phyloP scores from a whole-genome alignment of 2,888 invertebrate species.

The Heliconius hortense region DNA sequence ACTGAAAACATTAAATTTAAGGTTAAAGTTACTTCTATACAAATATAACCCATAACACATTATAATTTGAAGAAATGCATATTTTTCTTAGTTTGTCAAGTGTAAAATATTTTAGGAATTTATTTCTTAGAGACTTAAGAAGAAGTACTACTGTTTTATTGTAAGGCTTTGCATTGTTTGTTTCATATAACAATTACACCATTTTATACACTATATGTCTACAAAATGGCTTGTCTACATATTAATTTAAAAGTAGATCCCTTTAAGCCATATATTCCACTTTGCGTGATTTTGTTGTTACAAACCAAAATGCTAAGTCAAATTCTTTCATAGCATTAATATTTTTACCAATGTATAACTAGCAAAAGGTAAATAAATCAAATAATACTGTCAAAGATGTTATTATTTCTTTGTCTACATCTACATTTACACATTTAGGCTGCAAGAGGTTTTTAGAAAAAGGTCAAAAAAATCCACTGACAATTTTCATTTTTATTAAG shows the following conservation, averaged over 20 bases:
- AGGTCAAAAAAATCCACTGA: constrained; percentile 28
- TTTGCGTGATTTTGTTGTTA: constrained; percentile 68
- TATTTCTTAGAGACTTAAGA: constrained; percentile 77
- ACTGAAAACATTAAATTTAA: constrained; percentile 51
- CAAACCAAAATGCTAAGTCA: constrained; percentile 78
- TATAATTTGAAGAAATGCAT: constrained; percentile 55
- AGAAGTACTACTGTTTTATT: constrained; percentile 73
- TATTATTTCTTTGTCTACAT: constrained; percentile 24
- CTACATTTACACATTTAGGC: not conserved
- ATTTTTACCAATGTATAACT: constrained; percentile 81
- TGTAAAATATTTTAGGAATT: constrained; percentile 77
- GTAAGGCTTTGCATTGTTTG: constrained; percentile 65
- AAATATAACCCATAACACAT: constrained; percentile 49
- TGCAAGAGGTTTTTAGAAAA: constrained; percentile 12
- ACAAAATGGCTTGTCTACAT: constrained; percentile 53
- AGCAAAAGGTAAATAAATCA: constrained; percentile 81
- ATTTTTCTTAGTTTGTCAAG: constrained; percentile 67
- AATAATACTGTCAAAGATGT: constrained; percentile 66
- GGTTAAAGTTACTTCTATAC: constrained; percentile 53
- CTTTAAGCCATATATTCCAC: constrained; percentile 53
- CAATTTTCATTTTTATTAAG: constrained; percentile 51
- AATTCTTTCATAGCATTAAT: constrained; percentile 80
- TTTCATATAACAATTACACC: constrained; percentile 56
- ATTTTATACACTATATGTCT: constrained; percentile 33
- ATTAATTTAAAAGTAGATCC: constrained; percentile 55